These are phyloP conservation scores for Xiphydria camelus DNA, from an alignment of 2,888 invertebrate species.

Conservation along the genomic window DNA sequence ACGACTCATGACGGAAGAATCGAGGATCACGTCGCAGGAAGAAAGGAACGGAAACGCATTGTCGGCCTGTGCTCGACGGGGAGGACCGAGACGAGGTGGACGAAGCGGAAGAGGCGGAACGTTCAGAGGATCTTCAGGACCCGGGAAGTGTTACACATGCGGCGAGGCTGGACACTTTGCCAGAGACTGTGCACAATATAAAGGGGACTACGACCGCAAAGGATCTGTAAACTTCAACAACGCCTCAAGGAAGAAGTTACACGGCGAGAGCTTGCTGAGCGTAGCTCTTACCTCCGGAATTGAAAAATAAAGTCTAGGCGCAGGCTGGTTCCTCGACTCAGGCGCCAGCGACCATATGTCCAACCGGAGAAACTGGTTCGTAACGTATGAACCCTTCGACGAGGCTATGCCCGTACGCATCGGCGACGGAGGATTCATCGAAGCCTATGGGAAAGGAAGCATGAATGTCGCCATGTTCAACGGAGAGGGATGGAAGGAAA, in stretches of 20 bases:
- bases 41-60: background rate
- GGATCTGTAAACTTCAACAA: no score
- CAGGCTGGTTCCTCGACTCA: constrained; percentile 6
- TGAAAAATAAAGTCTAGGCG: no score
- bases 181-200: constrained; percentile 1
- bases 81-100: no score
- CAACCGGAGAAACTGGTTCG: constrained; percentile 4
- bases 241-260: no score
- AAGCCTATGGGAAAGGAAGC: constrained; percentile 6
- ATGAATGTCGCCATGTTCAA: no score
- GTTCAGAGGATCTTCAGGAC: no score
- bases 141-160: constrained; percentile 4
- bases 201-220: no score
- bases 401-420: background rate
- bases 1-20: constrained; percentile 17
- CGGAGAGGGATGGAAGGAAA: no score
- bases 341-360: constrained; percentile 15
- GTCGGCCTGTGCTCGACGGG: no score
- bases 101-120: no score
- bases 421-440: constrained; percentile 7
- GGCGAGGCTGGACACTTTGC: constrained; percentile 5
- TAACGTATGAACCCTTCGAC: background rate
- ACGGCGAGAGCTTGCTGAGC: no score
- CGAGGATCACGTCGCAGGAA: background rate
- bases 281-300: no score